Base-by-base conservation (phyloP, 1,140 invertebrate species). In the Brachystomella parvula region DNA sequence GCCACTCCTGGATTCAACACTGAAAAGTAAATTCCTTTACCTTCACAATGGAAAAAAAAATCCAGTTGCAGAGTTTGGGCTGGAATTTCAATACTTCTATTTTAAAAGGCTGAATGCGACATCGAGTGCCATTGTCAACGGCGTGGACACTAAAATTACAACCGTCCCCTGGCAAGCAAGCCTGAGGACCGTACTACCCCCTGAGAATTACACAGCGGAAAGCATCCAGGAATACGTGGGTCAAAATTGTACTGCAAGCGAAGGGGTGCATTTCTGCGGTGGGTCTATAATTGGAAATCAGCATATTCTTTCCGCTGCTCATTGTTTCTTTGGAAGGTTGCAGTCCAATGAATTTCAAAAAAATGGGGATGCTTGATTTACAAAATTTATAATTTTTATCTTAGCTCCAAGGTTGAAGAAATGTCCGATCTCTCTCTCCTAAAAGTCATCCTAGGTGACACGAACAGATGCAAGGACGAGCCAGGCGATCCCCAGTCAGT, bases 251-350 rank as follows among this genome's bases (percentile, higher is more conserved):
- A 60, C 24, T 9, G 9, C 26, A 9, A 31, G 24, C 32, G 59
- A 58, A 59, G 59, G 28, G 29, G 6, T 21, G 32, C 58, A 67
- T 28, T 67, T 67, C 57, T 79, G 78, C 56, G 78, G 78, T 2
- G 78, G 76, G 12, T 64, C 75, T 0, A 67, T 79, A 21, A 76
- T 79, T 49, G 64, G 66, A 2, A 35, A 73, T 0, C 72, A 73
- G 53, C 74, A 73, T 57, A 74, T 78, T 3, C 66, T 80, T 0
- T 73, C 74, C 21, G 82, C 82, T 12, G 78, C 79, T 32, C 76
- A 83, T 72, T 81, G 81, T 47, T 67, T 67, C 47, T 67, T 57
- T 62, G 66, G 60, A 59, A 30, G 9, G 58, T 60, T 15, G 21
- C 15, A 15, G 15, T 15, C 15, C 15, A 47, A 47, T 21, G 44